Evolutionary conservation across 2,113 vertebrate genomes (phyloP).

Genomic region (Climacteris rufus): DNA sequence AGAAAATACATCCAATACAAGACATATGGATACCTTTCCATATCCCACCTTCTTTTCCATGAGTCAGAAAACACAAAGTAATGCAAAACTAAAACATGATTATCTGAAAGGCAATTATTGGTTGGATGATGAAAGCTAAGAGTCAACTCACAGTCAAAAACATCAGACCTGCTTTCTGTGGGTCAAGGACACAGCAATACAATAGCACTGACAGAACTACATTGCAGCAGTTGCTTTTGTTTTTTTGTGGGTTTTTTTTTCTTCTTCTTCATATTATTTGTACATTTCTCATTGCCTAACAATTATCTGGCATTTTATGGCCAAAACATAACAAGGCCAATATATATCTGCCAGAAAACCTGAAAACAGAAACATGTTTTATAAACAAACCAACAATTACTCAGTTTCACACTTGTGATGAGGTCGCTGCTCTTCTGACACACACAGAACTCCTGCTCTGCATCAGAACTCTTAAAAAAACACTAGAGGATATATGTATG

Average conservation of each 20-base stretch:
- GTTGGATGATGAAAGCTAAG: background rate
- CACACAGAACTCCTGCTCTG: background rate
- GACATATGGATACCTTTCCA: background rate
- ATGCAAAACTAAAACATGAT: background rate
- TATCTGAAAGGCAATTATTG: background rate
- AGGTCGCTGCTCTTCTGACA: background rate
- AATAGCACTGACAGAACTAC: accelerated
- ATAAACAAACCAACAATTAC: background rate
- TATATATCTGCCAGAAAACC: background rate
- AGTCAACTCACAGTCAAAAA: background rate
- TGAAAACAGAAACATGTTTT: background rate
- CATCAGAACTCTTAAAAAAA: background rate
- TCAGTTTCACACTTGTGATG: background rate
- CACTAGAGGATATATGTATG: background rate
- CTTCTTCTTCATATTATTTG: background rate
- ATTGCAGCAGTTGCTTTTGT: background rate
- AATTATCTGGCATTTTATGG: background rate
- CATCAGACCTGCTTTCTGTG: background rate
- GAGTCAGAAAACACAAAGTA: background rate
- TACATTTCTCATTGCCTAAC: background rate
- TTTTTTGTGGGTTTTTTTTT: no score
- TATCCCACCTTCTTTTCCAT: background rate
- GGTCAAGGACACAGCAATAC: background rate
- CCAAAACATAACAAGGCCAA: background rate
- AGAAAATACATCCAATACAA: accelerated